These are phyloP conservation scores for Ancistrus triradiatus DNA, from an alignment of 2,113 vertebrate genomes.

Conservation along the genomic window DNA sequence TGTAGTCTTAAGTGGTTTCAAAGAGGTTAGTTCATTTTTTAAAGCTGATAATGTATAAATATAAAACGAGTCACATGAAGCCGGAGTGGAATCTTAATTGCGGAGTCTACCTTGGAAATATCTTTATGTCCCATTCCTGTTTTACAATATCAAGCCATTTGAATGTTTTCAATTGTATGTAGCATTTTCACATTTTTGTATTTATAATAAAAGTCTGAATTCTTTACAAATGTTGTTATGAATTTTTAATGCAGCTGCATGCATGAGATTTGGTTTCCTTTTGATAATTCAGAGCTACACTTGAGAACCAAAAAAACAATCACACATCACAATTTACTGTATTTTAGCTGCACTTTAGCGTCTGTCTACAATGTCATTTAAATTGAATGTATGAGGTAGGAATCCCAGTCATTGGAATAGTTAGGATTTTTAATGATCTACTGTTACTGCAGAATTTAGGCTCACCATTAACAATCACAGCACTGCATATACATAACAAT, in stretches of 20 bases:
- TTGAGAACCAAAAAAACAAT: no score
- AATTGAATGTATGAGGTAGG: no score
- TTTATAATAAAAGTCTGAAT: conserved; percentile 76
- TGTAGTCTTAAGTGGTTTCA: no score
- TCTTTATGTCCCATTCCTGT: conserved; percentile 37
- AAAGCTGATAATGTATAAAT: no score
- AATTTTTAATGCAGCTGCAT: conserved; percentile 69
- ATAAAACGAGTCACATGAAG: no score
- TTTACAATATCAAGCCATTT: conserved; percentile 51
- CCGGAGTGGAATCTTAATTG: no score
- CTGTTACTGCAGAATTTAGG: no score
- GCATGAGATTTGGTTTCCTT: conserved; percentile 38
- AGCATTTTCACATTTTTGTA: conserved; percentile 57
- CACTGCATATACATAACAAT: neutral
- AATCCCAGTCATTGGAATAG: neutral
- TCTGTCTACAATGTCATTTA: no score
- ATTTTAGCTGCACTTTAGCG: neutral
- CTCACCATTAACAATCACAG: neutral
- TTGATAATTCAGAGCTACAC: neutral
- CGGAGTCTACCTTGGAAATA: conserved; percentile 23
- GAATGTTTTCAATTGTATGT: conserved; percentile 61
- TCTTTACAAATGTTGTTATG: conserved; percentile 66
- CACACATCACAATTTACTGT: neutral
- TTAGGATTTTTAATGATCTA: no score
- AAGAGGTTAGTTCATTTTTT: no score